phyloP scores from a whole-genome alignment of 1,140 invertebrate species.

The Radopholus similis region DNA sequence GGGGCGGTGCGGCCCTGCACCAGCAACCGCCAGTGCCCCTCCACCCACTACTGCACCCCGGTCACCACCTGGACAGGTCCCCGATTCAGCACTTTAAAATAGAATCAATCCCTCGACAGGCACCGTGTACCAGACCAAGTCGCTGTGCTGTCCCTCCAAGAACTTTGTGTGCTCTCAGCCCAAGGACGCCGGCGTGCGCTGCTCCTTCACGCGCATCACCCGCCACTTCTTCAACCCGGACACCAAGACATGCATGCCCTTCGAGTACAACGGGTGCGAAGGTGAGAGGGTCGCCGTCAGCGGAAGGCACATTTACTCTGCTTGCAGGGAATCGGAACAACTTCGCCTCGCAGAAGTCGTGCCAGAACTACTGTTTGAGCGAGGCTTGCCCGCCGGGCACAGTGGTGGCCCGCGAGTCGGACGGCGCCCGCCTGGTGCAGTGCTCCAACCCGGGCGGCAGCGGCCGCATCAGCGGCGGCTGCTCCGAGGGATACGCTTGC shows the following conservation, averaged over 20 bases:
- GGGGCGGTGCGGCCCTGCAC: slow-evolving; percentile 55
- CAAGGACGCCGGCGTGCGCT: slow-evolving; percentile 54
- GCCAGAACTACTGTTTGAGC: slow-evolving; percentile 58
- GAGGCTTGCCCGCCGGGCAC: slow-evolving; percentile 58
- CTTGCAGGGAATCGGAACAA: slow-evolving; percentile 54
- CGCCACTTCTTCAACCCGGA: slow-evolving; percentile 59
- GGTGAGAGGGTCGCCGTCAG: slow-evolving; percentile 19
- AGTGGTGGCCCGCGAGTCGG: slow-evolving; percentile 55
- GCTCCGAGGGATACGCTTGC: slow-evolving; percentile 57
- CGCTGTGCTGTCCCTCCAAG: slow-evolving; percentile 57
- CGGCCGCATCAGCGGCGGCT: slow-evolving; percentile 56
- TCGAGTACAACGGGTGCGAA: slow-evolving; percentile 60
- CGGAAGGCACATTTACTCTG: not conserved
- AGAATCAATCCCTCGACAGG: too few species aligned
- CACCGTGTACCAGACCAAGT: slow-evolving; percentile 57
- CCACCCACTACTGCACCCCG: slow-evolving; percentile 58
- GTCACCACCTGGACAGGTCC: slow-evolving; percentile 57
- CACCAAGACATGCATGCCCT: slow-evolving; percentile 55
- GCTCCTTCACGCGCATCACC: slow-evolving; percentile 50
- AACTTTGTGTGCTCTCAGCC: slow-evolving; percentile 58
- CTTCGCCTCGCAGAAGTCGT: slow-evolving; percentile 57
- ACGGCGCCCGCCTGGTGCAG: slow-evolving; percentile 49
- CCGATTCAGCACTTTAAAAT: too few species aligned
- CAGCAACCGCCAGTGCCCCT: slow-evolving; percentile 56
- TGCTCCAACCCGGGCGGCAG: slow-evolving; percentile 55